phyloP scores from a whole-genome alignment of 2,797 vertebrate species.

The Diceros bicornis region DNA sequence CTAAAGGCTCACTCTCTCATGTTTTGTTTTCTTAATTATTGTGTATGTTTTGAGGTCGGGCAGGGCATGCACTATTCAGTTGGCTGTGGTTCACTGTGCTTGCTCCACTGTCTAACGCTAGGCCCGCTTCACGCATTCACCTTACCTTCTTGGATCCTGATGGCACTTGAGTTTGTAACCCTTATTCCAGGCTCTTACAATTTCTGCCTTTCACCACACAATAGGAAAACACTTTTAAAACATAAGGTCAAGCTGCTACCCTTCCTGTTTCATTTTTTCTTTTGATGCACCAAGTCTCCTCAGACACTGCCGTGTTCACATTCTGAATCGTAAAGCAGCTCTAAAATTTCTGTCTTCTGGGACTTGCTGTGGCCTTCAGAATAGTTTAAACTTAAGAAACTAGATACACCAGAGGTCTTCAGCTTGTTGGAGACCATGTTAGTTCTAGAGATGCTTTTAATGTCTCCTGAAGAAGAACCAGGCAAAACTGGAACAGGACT shows the following conservation, averaged over 20 bases:
- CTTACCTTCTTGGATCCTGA: not conserved
- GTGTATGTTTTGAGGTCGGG: not conserved
- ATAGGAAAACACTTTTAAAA: conserved; percentile 42
- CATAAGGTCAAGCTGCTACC: not conserved
- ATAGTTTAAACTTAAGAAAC: not conserved
- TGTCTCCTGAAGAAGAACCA: conserved; percentile 49
- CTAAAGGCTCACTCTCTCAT: not conserved
- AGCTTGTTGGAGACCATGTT: not conserved
- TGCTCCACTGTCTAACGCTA: not conserved
- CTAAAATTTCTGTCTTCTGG: conserved; percentile 34
- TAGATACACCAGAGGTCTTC: not conserved
- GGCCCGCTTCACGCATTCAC: not conserved
- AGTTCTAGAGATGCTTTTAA: not conserved
- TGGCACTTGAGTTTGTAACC: conserved; percentile 31
- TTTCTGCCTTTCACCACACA: not conserved
- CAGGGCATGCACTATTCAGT: not conserved
- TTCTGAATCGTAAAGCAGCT: conserved; percentile 28
- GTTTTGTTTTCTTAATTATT: not conserved
- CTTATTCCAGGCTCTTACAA: conserved; percentile 24
- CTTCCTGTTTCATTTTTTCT: not conserved
- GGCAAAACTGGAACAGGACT: not conserved
- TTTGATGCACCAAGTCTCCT: not conserved
- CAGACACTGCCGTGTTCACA: not conserved
- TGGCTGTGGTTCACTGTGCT: not conserved
- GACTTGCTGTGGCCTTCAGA: not conserved